Conservation (phyloP, 2,797 vertebrate species). For the Pangasius djambal region DNA sequence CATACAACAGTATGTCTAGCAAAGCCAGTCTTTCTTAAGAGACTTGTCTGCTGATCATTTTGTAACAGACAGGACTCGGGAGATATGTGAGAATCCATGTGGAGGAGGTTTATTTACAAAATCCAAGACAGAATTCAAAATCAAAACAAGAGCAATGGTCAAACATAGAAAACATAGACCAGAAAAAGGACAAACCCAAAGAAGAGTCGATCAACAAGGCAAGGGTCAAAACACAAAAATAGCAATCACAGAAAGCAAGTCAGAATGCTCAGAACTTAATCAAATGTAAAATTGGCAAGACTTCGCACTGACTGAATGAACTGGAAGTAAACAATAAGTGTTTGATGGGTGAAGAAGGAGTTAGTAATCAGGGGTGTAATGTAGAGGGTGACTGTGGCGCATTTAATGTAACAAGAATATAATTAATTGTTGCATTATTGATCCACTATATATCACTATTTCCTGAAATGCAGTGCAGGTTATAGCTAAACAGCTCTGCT, state of each 20-base stretch:
- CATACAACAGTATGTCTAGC: too few species aligned
- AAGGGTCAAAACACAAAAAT: neutral
- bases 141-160: neutral
- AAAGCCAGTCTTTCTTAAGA: neutral
- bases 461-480: neutral
- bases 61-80: neutral
- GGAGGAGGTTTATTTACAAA: slow-evolving; percentile 2
- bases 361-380: neutral
- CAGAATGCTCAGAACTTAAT: neutral
- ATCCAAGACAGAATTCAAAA: neutral
- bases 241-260: neutral
- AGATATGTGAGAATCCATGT: neutral
- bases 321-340: neutral
- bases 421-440: neutral
- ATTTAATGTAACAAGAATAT: neutral
- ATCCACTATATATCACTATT: neutral
- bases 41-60: neutral
- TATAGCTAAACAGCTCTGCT: neutral
- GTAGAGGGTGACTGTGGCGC: neutral
- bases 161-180: neutral
- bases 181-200: neutral
- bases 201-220: neutral
- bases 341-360: neutral
- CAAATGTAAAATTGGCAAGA: slow-evolving; percentile 7
- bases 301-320: neutral